Base-by-base conservation (phyloP, 2,888 invertebrate genomes). In the Pammene fasciana region DNA sequence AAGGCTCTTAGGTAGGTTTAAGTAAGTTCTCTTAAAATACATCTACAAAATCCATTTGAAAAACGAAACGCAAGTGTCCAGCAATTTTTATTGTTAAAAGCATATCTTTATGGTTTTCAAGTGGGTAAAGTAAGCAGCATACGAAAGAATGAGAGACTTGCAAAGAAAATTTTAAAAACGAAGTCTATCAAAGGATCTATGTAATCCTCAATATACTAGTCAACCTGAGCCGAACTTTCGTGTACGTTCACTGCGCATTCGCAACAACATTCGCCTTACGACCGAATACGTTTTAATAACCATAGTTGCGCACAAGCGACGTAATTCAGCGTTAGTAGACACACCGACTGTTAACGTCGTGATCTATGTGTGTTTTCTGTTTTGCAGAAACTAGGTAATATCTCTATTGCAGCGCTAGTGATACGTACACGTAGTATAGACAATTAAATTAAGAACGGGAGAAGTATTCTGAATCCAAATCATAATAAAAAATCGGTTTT, bases 241-340 rank as follows among this genome's bases (percentile, higher is more conserved):
- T 34, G 13, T 3, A 7, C 54, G 54, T 34, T 36, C 54, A 34
- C 34, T 18, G 34, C 8, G 13, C 26, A 7, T 34, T 34, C 6
- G 52, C 34, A 34, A 54, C 34, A 54, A 34, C 54, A 18, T 18
- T 26, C 26, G 11, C 43, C 57, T 57, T 57, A 54, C 68, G 67
- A 62, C 62, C 56, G 66, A 57, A 56, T 57, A 56, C 64, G 56
- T 62, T 62, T 62, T 68, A 68, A 62, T 62, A 61, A 62, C 61
- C 61, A 34, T 26, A 43, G 59, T 59, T 59, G 59, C 59, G 59
- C 59, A 59, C 59, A 26, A 16, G 55, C 56, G 14, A 59, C 59
- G 59, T 59, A 59, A 59, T 59, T 59, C 59, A 59, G 59, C 45
- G 59, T 26, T 59, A 41, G 41, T 41, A 45, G 43, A 59, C 59